These are phyloP conservation scores for Leucozona laternaria DNA, from an alignment of 2,888 invertebrate species.

Conservation along the genomic window DNA sequence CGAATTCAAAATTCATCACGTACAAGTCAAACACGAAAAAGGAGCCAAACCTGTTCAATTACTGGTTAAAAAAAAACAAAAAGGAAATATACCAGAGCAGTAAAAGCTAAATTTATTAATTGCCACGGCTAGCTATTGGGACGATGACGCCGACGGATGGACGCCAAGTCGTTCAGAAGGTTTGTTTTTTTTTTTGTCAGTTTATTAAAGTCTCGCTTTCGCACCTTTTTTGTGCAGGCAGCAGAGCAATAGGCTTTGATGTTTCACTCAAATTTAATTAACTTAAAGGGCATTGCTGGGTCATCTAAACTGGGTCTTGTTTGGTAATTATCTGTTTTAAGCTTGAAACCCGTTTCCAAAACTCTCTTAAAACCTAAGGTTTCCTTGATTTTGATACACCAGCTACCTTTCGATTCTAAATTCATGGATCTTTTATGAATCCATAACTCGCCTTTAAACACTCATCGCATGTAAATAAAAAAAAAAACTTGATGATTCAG, in stretches of 20 bases:
- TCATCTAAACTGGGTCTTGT: background rate
- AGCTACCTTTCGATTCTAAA: background rate
- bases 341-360: background rate
- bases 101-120: conserved; percentile 38
- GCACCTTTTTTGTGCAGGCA: conserved; percentile 49
- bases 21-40: conserved; percentile 57
- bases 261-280: conserved; percentile 42
- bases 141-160: conserved; percentile 1
- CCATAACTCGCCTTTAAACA: background rate
- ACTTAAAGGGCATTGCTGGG: background rate
- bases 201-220: conserved; percentile 35
- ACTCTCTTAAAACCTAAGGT: background rate
- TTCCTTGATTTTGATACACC: background rate
- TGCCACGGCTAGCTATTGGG: background rate
- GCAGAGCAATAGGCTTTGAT: conserved; percentile 13
- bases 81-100: background rate
- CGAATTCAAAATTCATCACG: conserved; percentile 67
- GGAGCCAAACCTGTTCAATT: conserved; percentile 69
- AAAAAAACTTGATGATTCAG: conserved; percentile 27
- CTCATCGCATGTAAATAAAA: background rate
- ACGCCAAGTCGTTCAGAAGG: conserved; percentile 35
- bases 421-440: background rate
- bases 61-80: conserved; percentile 32
- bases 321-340: background rate
- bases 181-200: background rate